Base-by-base conservation (phyloP, 2,797 vertebrate genomes). In the Vultur gryphus region DNA sequence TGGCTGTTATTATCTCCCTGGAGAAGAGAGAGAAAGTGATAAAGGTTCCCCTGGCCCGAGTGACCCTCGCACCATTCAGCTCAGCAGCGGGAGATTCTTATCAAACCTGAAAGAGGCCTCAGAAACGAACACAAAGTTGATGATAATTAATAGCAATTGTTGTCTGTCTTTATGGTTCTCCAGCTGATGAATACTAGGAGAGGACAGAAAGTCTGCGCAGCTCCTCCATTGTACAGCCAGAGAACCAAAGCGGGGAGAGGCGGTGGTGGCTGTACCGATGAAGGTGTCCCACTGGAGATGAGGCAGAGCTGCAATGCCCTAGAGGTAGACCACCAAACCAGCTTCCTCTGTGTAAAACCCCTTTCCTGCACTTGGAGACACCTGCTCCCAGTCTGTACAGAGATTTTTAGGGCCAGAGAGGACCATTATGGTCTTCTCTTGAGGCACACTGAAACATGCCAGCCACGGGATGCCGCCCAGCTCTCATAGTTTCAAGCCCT, bases 1-100 rank as follows among this genome's bases (percentile, higher is more conserved):
- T 70, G 73, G 87, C 84, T 97, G 73, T 93, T 96, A 87, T 85
- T 97, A 79, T 91, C 91, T 97, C 73, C 92, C 75, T 29, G 61
- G 80, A 96, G 87, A 96, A 95, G 64, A 48, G n/a, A 67, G 28
- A 89, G 55, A 80, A 82, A 79, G 59, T 3, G 18, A 93, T 72
- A 81, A 95, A 94, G 5, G 20, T 65, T 92, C 37, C 41, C 20
- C 39, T 33, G 46, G 87, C 55, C 84, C 4, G 2, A n/a, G 58
- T 92, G 96, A 97, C 87, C 90, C 89, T 88, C 6, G 0, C 71
- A 58, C 28, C 29, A 8, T 91, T 92, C 90, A 55, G 62, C 65
- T 66, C 76, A 62, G 76, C 67, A 84, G 78, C 0, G 0, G 46
- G 25, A 20, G 33, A 81, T 81, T 81, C 78, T 73, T 92, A 91